phyloP scores from a whole-genome alignment of 2,797 vertebrate species.

The Sorex maritimensis region DNA sequence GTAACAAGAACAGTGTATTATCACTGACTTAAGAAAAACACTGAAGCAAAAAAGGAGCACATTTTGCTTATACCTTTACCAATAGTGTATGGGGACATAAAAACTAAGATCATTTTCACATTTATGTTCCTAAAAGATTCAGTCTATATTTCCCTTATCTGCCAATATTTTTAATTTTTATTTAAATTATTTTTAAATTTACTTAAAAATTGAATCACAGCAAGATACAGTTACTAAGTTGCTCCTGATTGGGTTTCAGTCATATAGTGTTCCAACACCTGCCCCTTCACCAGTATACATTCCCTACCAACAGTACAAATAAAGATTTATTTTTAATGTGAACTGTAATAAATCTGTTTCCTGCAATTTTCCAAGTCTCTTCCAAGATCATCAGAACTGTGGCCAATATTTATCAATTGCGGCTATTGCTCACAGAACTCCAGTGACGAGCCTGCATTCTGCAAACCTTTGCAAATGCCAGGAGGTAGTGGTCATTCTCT shows the following conservation, averaged over 20 bases:
- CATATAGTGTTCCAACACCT: too few species aligned
- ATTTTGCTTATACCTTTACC: not conserved
- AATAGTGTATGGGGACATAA: not conserved
- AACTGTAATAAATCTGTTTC: not conserved
- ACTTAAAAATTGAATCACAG: too few species aligned
- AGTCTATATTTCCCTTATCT: not conserved
- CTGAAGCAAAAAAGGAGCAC: accelerated
- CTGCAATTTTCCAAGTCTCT: not conserved
- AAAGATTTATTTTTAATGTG: slow-evolving; percentile 20
- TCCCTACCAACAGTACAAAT: too few species aligned
- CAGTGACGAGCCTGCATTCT: not conserved
- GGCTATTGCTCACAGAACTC: not conserved
- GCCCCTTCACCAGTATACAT: too few species aligned
- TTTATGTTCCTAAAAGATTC: not conserved
- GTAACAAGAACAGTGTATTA: not conserved
- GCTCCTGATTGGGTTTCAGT: too few species aligned
- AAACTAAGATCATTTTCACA: not conserved
- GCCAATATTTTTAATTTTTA: slow-evolving; percentile 4
- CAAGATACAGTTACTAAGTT: too few species aligned
- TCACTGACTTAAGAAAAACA: slow-evolving; percentile 28
- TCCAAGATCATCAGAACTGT: not conserved
- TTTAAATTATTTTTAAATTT: too few species aligned
- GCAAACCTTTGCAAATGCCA: not conserved
- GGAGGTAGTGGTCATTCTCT: not conserved
- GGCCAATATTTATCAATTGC: not conserved